Evolutionary conservation across 2,113 vertebrate genomes (phyloP), one percentile per base, ranked within the genome.

Genomic region (Probosciger aterrimus): DNA sequence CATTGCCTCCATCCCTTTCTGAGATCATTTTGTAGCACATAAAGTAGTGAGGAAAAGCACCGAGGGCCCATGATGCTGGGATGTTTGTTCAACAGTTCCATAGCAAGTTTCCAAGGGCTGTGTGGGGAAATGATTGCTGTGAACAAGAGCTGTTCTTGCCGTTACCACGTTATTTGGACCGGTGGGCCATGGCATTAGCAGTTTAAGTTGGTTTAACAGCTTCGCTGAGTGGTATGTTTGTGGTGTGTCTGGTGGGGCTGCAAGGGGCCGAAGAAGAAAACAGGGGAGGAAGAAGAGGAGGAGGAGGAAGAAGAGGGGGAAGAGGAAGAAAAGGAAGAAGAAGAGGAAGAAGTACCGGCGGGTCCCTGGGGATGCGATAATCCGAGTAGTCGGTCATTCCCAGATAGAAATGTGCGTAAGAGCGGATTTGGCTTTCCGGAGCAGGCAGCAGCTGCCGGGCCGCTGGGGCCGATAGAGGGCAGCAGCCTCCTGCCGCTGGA

Each of bases 381-480:
- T 1, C 24, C 24, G 4, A 7, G 63, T 25, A 74, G 46, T 13
- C 55, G 19, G 20, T n/a, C 33, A 23, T 23, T 57, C 55, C 33
- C 33, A 35, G 22, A 5, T 7, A 35, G 33, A 35, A 59, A 24
- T 10, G 57, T 15, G 33, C 14, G 12, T 10, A 35, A 35, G 9
- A 7, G 57, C 4, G 22, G 65, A 7, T 9, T 10, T 8, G 80
- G 10, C 24, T 49, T 8, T 8, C n/a, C 28, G 14, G 55, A 13
- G 4, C 39, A 0, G 55, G 55, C 31, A 1, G 68, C 43, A 11
- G 81, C 57, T 30, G 69, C 33, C 11, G 52, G 37, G 47, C 6
- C 9, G 23, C 3, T 3, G 62, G 11, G 11, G 92, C 98, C 99
- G 97, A 98, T 93, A 98, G 99, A 98, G 99, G 99, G 99, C 98